Conservation (phyloP, 1,140 invertebrate genomes). For the Caenorhabditis latens region DNA sequence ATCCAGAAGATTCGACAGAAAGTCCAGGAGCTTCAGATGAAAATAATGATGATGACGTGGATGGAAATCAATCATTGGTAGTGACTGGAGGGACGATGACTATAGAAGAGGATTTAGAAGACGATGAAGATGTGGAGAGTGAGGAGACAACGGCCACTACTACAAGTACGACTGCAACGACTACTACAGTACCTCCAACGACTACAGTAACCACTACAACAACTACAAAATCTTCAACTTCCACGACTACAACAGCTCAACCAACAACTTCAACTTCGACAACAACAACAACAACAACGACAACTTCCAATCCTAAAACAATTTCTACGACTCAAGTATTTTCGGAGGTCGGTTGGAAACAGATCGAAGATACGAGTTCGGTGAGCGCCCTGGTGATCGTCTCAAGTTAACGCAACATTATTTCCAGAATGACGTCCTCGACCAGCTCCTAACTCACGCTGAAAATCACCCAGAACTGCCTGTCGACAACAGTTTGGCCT, state of each 20-base stretch:
- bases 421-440: background rate
- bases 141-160: background rate
- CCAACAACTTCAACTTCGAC: background rate
- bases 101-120: background rate
- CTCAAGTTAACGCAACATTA: no score
- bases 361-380: background rate
- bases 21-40: background rate
- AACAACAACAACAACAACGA: background rate
- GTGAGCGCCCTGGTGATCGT: background rate
- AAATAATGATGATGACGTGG: background rate
- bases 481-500: background rate
- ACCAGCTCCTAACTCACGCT: slow-evolving; percentile 5
- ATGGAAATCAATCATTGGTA: background rate
- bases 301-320: background rate
- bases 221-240: background rate
- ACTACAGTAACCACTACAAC: background rate
- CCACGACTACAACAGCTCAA: background rate
- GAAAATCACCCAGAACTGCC: background rate
- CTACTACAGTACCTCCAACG: background rate
- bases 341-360: background rate
- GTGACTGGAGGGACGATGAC: slow-evolving; percentile 13
- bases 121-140: background rate
- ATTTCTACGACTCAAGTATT: background rate
- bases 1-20: background rate
- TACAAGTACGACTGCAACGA: background rate